phyloP scores from a whole-genome alignment of 2,888 invertebrate genomes.

The Emmelina monodactyla region DNA sequence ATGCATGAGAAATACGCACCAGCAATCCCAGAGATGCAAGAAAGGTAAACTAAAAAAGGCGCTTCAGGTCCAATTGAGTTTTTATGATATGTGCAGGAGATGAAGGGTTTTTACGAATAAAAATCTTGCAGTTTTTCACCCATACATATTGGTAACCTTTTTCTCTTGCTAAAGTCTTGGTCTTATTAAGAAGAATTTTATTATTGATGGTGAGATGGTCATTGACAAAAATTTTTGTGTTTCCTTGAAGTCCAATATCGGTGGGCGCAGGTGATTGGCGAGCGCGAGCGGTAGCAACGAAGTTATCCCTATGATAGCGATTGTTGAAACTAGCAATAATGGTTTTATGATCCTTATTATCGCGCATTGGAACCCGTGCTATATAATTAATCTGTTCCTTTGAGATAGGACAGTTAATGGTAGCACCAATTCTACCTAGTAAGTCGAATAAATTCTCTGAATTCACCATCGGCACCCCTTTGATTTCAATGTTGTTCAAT shows the following conservation, averaged over 20 bases:
- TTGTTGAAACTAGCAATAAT: slow-evolving; percentile 9
- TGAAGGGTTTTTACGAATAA: no score
- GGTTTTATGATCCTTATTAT: slow-evolving; percentile 9
- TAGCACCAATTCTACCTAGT: not conserved
- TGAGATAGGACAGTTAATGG: not conserved
- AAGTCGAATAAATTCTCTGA: slow-evolving; percentile 1
- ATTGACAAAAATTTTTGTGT: no score
- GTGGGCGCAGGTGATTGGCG: not conserved
- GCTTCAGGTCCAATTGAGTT: no score
- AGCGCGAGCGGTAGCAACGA: slow-evolving; percentile 9
- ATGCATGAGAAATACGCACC: no score
- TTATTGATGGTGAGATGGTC: no score
- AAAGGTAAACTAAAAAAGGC: no score
- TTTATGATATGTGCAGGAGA: no score
- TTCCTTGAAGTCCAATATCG: not conserved
- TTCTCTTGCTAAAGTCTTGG: no score
- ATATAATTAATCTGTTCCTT: slow-evolving; percentile 3
- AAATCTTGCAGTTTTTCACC: no score
- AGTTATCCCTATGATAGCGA: slow-evolving; percentile 10
- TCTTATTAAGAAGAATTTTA: no score
- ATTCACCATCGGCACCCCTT: slow-evolving; percentile 1
- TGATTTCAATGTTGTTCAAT: slow-evolving; percentile 3
- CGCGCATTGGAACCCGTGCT: not conserved
- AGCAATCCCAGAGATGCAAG: no score
- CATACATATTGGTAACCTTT: no score